Percentiles rank a stretch among this genome's conserved stretches.
Evolutionary conservation across 1,140 invertebrate species (phyloP).

Genomic region (Nephotettix cincticeps): DNA sequence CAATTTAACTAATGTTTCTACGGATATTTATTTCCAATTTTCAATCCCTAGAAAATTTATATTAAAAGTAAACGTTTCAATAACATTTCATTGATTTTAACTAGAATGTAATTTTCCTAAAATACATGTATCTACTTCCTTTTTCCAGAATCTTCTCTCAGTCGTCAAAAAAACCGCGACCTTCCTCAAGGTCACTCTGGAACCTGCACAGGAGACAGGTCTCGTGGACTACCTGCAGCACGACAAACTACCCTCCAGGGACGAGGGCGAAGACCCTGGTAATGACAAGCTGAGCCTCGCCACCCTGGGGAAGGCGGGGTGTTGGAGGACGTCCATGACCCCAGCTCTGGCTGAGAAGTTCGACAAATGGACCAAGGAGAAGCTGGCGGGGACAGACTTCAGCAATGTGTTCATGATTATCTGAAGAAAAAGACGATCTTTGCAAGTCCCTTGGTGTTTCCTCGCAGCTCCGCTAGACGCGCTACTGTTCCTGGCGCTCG

Average conservation of each 20-base stretch:
- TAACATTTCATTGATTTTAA: no score
- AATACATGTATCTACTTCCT: no score
- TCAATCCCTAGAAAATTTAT: no score
- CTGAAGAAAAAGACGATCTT: background rate
- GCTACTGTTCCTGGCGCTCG: no score
- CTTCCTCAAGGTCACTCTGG: conserved; percentile 68
- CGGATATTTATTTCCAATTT: no score
- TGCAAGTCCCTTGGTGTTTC: no score
- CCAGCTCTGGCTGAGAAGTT: conserved; percentile 52
- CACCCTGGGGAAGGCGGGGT: conserved; percentile 52
- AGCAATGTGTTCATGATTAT: conserved; percentile 21
- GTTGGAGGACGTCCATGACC: conserved; percentile 49
- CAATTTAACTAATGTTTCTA: no score
- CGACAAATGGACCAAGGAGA: conserved; percentile 56
- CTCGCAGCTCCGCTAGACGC: no score
- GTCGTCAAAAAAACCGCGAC: conserved; percentile 65
- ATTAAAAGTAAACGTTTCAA: no score
- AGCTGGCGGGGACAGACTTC: conserved; percentile 45
- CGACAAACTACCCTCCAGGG: conserved; percentile 49
- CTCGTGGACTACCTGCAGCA: conserved; percentile 76
- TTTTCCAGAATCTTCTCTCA: conserved; percentile 56
- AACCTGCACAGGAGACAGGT: conserved; percentile 60
- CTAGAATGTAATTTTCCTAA: no score
- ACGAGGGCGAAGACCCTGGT: conserved; percentile 33
- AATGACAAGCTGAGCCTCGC: conserved; percentile 55